A percentile compares a stretch with the other conserved stretches of the same genome.
phyloP scores from a whole-genome alignment of 2,888 invertebrate genomes.

The Hoplodrina ambigua region DNA sequence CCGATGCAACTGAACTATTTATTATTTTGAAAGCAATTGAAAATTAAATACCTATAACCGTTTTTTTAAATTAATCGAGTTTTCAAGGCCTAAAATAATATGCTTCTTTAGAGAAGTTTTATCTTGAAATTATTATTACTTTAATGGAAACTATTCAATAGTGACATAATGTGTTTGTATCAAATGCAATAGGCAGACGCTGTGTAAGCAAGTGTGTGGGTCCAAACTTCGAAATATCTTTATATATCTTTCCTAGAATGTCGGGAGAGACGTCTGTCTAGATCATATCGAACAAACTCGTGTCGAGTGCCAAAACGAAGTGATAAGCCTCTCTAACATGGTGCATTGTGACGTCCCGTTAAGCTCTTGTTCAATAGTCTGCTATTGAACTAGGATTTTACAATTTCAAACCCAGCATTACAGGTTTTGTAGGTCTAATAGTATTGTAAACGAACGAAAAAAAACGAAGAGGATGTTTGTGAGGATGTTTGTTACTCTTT shows the following conservation, averaged over 20 bases:
- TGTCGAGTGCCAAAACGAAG: conserved; percentile 49
- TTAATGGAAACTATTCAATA: no score
- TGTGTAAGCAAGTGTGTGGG: conserved; percentile 21
- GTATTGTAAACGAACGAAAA: no score
- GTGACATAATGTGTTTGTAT: no score
- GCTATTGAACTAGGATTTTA: conserved; percentile 15
- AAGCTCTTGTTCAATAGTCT: neutral
- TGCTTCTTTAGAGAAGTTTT: no score
- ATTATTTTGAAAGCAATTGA: no score
- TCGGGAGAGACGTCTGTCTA: conserved; percentile 38
- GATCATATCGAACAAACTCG: conserved; percentile 42
- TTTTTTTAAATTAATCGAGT: no score
- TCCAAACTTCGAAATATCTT: conserved; percentile 36
- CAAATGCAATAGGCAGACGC: neutral
- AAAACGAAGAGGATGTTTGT: no score
- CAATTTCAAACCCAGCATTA: neutral
- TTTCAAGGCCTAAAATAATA: no score
- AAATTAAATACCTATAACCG: no score
- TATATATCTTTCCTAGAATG: conserved; percentile 33
- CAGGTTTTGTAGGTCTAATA: neutral
- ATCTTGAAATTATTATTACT: no score
- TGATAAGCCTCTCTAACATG: conserved; percentile 35
- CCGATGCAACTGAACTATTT: no score
- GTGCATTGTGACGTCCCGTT: conserved; percentile 10
- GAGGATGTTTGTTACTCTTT: no score